phyloP scores from a whole-genome alignment of 2,888 invertebrate genomes.

The Trissonchulus sp. region DNA sequence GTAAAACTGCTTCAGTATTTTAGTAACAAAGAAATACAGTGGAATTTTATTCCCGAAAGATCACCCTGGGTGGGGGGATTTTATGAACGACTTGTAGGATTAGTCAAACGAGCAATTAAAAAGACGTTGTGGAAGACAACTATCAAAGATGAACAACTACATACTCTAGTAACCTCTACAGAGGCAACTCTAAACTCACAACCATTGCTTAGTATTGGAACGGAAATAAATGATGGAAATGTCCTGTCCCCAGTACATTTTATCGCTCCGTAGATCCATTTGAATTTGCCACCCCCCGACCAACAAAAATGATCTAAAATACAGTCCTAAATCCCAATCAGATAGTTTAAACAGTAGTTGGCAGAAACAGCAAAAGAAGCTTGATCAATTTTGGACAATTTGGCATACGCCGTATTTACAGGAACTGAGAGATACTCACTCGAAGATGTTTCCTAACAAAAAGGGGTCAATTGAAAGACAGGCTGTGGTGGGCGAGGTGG shows the following conservation, averaged over 20 bases:
- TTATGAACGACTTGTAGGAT: constrained; percentile 53
- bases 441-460: not conserved
- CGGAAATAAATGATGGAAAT: not conserved
- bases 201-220: not conserved
- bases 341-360: not conserved
- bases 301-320: not conserved
- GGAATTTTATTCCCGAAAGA: constrained; percentile 52
- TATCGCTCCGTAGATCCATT: not conserved
- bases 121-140: not conserved
- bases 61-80: constrained; percentile 57
- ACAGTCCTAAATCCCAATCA: not conserved
- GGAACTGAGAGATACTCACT: not conserved
- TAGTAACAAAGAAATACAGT: constrained; percentile 36
- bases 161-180: not conserved
- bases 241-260: not conserved
- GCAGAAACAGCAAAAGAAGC: not conserved
- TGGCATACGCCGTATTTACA: not conserved
- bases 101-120: constrained; percentile 45
- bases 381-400: not conserved
- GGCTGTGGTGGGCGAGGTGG: not conserved
- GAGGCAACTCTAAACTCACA: not conserved
- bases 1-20: not conserved
- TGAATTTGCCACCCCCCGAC: not conserved
- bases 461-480: not conserved
- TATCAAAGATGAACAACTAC: not conserved